A percentile compares a stretch with the other conserved stretches of the same genome.
Conservation (phyloP, 2,797 vertebrate genomes). For the Lycodopsis pacificus region DNA sequence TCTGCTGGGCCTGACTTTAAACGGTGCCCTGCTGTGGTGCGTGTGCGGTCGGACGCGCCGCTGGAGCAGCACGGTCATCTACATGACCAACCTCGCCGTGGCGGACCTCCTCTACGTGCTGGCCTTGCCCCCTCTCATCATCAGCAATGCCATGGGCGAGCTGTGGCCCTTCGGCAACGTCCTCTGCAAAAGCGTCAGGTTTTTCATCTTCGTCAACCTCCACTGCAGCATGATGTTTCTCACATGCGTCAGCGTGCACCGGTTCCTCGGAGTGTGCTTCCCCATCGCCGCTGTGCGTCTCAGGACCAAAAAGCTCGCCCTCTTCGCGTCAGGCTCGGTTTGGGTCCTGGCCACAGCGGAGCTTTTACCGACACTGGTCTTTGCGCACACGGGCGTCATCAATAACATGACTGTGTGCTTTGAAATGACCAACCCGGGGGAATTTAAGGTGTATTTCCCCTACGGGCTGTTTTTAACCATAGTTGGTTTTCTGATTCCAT, state of each 20-base stretch:
- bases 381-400: conserved; percentile 59
- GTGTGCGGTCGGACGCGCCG: conserved; percentile 49
- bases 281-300: conserved; percentile 65
- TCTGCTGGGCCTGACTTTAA: conserved; percentile 72
- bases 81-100: conserved; percentile 77
- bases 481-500: conserved; percentile 72
- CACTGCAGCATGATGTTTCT: conserved; percentile 80
- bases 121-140: conserved; percentile 75
- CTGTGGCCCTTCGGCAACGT: conserved; percentile 72
- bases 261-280: conserved; percentile 77
- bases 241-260: conserved; percentile 74
- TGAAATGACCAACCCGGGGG: conserved; percentile 55
- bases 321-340: conserved; percentile 40
- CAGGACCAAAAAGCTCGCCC: conserved; percentile 50
- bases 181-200: conserved; percentile 69
- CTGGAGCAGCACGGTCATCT: conserved; percentile 70
- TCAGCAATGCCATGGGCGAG: conserved; percentile 63
- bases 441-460: conserved; percentile 66
- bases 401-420: conserved; percentile 70
- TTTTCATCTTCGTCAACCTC: conserved; percentile 76
- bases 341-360: conserved; percentile 70
- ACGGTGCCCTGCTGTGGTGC: conserved; percentile 67
- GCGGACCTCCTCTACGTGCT: conserved; percentile 77
- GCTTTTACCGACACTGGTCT: conserved; percentile 67
- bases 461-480: conserved; percentile 59